Evolutionary conservation across 2,113 vertebrate genomes (phyloP).

Genomic region (Laticauda colubrina): DNA sequence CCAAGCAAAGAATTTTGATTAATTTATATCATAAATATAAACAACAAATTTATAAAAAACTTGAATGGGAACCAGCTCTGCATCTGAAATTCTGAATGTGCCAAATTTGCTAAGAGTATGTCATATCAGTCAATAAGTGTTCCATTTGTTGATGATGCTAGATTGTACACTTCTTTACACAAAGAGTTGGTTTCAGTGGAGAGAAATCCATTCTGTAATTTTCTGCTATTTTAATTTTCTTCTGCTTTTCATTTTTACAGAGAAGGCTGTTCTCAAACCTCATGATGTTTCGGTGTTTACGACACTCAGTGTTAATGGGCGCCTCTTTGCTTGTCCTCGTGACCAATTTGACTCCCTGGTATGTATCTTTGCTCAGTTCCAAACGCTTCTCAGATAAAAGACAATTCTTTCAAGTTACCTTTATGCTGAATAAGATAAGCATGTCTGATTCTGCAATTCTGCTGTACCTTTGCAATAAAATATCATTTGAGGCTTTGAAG

Average conservation of each 20-base stretch:
- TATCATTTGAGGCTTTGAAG: background rate
- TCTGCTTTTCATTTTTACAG: constrained; percentile 74
- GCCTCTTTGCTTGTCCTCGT: constrained; percentile 88
- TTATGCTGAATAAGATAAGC: constrained; percentile 20
- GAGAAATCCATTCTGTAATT: background rate
- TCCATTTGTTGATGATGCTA: background rate
- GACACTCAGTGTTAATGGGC: constrained; percentile 89
- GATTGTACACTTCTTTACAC: background rate
- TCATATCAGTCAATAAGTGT: background rate
- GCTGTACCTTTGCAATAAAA: background rate
- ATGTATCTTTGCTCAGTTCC: constrained; percentile 56
- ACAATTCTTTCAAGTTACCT: constrained; percentile 25
- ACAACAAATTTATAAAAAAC: background rate
- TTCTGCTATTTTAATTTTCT: background rate
- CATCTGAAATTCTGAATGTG: background rate
- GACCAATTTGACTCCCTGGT: constrained; percentile 96
- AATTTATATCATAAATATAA: background rate
- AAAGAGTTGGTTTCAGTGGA: background rate
- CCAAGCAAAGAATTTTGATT: background rate
- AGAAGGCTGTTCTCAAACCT: constrained; percentile 91
- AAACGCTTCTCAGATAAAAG: constrained; percentile 38
- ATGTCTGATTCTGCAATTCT: background rate
- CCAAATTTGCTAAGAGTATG: background rate
- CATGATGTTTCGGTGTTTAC: constrained; percentile 95
- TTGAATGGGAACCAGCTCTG: background rate